These are phyloP conservation scores for Pangasianodon hypophthalmus DNA, from an alignment of 2,113 vertebrate genomes.

Conservation along the genomic window DNA sequence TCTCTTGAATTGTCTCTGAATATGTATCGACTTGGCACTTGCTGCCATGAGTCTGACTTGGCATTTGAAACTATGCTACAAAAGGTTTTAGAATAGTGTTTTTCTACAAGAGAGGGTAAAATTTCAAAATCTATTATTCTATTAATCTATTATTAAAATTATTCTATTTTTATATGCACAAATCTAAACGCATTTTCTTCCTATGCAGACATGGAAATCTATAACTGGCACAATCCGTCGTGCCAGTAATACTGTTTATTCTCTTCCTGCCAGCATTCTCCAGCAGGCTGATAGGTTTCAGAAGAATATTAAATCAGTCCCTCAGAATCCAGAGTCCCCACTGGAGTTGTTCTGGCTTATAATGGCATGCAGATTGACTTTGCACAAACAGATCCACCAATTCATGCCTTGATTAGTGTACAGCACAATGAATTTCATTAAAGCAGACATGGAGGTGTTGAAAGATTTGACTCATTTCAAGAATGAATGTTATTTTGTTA, in stretches of 20 bases:
- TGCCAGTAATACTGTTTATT: background rate
- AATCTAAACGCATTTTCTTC: background rate
- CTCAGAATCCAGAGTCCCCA: background rate
- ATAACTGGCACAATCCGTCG: background rate
- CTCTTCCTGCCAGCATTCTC: background rate
- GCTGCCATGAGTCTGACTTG: background rate
- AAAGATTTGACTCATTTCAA: background rate
- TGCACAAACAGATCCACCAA: constrained; percentile 1
- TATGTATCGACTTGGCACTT: background rate
- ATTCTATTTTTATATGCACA: background rate
- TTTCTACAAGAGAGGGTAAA: background rate
- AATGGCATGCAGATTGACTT: constrained; percentile 2
- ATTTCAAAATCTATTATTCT: background rate
- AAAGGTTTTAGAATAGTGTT: background rate
- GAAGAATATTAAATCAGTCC: constrained; percentile 4
- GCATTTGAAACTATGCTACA: background rate
- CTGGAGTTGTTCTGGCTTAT: background rate
- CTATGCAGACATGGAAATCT: background rate
- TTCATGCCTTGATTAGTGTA: background rate
- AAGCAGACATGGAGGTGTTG: background rate
- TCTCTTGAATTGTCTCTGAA: background rate
- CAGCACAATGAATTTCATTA: constrained; percentile 4
- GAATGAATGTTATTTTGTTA: background rate
- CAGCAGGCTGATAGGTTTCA: background rate
- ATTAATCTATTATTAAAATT: too few species aligned